A percentile compares a stretch with the other conserved stretches of the same genome.
Conservation (phyloP, 2,888 invertebrate species). For the Sphecodes monilicornis region DNA sequence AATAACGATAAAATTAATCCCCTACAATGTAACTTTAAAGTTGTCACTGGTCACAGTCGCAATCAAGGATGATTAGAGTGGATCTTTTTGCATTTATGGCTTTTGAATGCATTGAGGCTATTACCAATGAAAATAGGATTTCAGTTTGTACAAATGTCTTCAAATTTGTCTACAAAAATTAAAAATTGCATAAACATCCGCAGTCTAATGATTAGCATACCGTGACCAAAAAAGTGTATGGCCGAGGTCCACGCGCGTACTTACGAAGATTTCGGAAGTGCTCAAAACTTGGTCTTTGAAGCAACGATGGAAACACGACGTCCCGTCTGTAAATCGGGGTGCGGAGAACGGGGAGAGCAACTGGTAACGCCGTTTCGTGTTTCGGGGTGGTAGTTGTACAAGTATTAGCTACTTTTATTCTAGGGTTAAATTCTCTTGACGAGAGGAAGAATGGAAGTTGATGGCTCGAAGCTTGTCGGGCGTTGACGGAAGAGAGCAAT, state of each 20-base stretch:
- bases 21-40: neutral
- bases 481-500: constrained; percentile 60
- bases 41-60: too few relatives aligned
- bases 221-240: neutral
- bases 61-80: too few relatives aligned
- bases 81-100: too few relatives aligned
- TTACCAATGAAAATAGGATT: too few relatives aligned
- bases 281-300: neutral
- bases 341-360: neutral
- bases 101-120: too few relatives aligned
- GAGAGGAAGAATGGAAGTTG: constrained; percentile 59
- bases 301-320: neutral
- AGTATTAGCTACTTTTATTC: constrained; percentile 51
- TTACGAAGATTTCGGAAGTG: neutral
- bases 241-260: neutral
- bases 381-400: constrained; percentile 16
- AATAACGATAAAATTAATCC: neutral
- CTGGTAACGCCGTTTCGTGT: constrained; percentile 12
- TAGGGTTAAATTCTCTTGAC: constrained; percentile 61
- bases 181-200: too few relatives aligned
- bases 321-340: neutral
- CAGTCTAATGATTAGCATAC: neutral
- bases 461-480: constrained; percentile 55
- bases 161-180: too few relatives aligned
- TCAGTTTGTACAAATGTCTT: too few relatives aligned